Base-by-base conservation (phyloP, 2,888 invertebrate genomes). In the Meloe dianella region DNA sequence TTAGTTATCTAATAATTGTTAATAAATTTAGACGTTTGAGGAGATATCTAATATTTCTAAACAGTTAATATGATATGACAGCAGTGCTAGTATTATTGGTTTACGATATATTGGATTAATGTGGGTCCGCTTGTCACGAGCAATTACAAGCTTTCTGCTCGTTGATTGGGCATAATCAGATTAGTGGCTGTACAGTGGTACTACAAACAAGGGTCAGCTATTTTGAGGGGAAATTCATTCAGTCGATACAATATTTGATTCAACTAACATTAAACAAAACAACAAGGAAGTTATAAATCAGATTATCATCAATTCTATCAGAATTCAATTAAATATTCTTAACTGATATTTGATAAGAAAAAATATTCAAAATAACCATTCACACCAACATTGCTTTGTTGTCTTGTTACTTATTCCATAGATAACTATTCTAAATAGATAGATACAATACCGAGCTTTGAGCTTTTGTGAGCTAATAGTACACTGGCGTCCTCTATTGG, bases 151-250 rank as follows among this genome's bases (percentile, higher is more conserved):
- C 79, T 75, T 78, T 79, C 77, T 78, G 78, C 76, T 80, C 77
- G 81, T 78, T 83, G 83, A 83, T 82, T 83, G 83, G 81, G 80
- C 76, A 75, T 83, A 83, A 83, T 80, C 76, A 72, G 77, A 81
- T 83, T 83, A 83, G 82, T 81, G 81, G 82, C 81, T 78, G 78
- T 79, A 77, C 79, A 79, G 79, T 79, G 79, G 81, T 80, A 78
- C 77, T 81, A 78, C 81, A 83, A 83, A 83, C 81, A 83, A 80
- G 81, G 83, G 82, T 81, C 79, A 79, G 77, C 76, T 73, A 60
- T 62, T 65, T 65, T 32, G 61, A 66, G 66, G 68, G 63, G 47
- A 47, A 20, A 47, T 47, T 20, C 20, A 47, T n/a, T 20, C 47
- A 47, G 47, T 47, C 47, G 10, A 20, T 47, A 20, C 20, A 20